These are phyloP conservation scores for Drosophila paulistorum DNA, from an alignment of 1,140 invertebrate species.

Conservation along the genomic window DNA sequence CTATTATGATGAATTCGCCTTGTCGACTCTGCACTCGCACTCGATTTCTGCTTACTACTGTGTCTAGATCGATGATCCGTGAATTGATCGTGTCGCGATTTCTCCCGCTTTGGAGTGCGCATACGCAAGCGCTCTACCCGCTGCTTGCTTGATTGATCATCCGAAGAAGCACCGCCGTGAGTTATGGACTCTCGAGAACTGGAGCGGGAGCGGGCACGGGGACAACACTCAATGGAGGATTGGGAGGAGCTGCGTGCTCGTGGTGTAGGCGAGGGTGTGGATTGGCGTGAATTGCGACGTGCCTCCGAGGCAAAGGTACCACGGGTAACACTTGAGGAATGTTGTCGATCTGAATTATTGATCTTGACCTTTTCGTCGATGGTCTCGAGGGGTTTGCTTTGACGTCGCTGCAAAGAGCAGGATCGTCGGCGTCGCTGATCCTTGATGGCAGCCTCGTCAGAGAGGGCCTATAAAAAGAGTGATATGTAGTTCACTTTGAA, in stretches of 20 bases:
- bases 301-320: slow-evolving; percentile 74
- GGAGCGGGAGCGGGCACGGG: slow-evolving; percentile 74
- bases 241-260: slow-evolving; percentile 76
- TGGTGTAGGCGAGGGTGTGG: slow-evolving; percentile 62
- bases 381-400: slow-evolving; percentile 73
- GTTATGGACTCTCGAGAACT: slow-evolving; percentile 73
- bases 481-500: neutral
- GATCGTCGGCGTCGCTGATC: slow-evolving; percentile 74
- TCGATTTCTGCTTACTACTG: slow-evolving; percentile 41
- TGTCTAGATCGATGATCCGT: slow-evolving; percentile 38
- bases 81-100: slow-evolving; percentile 48
- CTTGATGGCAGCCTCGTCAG: slow-evolving; percentile 76
- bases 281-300: slow-evolving; percentile 64
- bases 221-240: slow-evolving; percentile 77
- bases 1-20: slow-evolving; percentile 46
- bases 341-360: slow-evolving; percentile 33
- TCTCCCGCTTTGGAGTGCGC: slow-evolving; percentile 66
- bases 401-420: slow-evolving; percentile 70
- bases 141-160: slow-evolving; percentile 61
- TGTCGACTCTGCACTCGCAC: slow-evolving; percentile 14
- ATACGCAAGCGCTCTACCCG: slow-evolving; percentile 60
- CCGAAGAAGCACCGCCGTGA: slow-evolving; percentile 72
- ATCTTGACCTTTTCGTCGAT: slow-evolving; percentile 74
- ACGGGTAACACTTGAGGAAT: slow-evolving; percentile 58
- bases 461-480: slow-evolving; percentile 59